These are phyloP conservation scores for Bombus sibiricus DNA, from an alignment of 1,140 invertebrate species.

Conservation along the genomic window DNA sequence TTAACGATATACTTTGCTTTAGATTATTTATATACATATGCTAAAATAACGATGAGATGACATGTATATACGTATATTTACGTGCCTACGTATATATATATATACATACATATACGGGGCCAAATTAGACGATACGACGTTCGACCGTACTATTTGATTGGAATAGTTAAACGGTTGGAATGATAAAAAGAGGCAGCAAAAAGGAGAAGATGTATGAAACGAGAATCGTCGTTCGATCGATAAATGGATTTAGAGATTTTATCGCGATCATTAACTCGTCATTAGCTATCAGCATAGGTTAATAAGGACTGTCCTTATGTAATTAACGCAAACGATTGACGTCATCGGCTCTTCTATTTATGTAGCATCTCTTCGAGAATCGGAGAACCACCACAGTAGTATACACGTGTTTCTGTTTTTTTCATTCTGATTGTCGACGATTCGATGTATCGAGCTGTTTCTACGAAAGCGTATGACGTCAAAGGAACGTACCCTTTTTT, in stretches of 20 bases:
- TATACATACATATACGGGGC: background rate
- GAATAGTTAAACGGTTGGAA: background rate
- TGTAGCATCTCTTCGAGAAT: slow-evolving; percentile 29
- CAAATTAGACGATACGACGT: background rate
- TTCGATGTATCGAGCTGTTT: slow-evolving; percentile 29
- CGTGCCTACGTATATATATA: background rate
- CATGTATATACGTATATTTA: background rate
- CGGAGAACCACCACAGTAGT: background rate
- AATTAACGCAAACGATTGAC: slow-evolving; percentile 76
- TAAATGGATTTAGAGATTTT: slow-evolving; percentile 39
- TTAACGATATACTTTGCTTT: background rate
- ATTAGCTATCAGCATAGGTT: slow-evolving; percentile 63
- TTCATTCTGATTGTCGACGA: background rate
- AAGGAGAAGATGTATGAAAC: background rate
- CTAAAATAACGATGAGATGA: too few relatives aligned
- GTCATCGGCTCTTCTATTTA: slow-evolving; percentile 73
- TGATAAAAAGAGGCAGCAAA: too few relatives aligned
- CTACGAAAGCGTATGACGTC: slow-evolving; percentile 40
- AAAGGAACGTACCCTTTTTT: background rate
- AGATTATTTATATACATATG: background rate
- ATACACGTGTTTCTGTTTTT: slow-evolving; percentile 1
- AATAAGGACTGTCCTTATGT: slow-evolving; percentile 74
- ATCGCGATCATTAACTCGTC: slow-evolving; percentile 72
- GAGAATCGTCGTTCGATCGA: background rate
- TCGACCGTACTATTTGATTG: too few relatives aligned